Conservation (phyloP, 2,113 vertebrate species). For the Lota lota region DNA sequence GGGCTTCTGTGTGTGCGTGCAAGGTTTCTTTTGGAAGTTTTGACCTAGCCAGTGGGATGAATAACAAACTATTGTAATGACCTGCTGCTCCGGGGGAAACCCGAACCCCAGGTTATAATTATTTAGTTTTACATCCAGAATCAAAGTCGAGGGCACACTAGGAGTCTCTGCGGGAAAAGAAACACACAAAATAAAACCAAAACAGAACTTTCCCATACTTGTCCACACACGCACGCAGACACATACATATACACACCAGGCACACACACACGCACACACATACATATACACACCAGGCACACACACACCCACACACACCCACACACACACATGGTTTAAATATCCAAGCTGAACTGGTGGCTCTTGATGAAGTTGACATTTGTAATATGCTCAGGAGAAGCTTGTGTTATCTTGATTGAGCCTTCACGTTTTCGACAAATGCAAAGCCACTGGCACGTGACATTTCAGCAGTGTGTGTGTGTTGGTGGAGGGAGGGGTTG, state of each 20-base stretch:
- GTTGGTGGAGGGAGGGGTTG: neutral
- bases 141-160: no score
- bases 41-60: conserved; percentile 53
- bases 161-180: no score
- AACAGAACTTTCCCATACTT: no score
- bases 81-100: conserved; percentile 17
- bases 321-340: neutral
- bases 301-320: neutral
- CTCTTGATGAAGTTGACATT: conserved; percentile 67
- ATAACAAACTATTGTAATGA: conserved; percentile 50
- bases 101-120: no score
- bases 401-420: neutral
- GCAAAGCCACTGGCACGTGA: conserved; percentile 61
- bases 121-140: no score
- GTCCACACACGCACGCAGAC: conserved; percentile 17
- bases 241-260: conserved; percentile 7
- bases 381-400: conserved; percentile 60
- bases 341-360: conserved; percentile 20
- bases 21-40: neutral
- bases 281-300: neutral
- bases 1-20: conserved; percentile 3
- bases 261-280: neutral
- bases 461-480: conserved; percentile 25
- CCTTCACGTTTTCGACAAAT: conserved; percentile 36
- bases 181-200: no score